Percentiles rank a stretch among this genome's conserved stretches.
phyloP scores from a whole-genome alignment of 2,113 vertebrate genomes.

The Sigmodon hispidus region DNA sequence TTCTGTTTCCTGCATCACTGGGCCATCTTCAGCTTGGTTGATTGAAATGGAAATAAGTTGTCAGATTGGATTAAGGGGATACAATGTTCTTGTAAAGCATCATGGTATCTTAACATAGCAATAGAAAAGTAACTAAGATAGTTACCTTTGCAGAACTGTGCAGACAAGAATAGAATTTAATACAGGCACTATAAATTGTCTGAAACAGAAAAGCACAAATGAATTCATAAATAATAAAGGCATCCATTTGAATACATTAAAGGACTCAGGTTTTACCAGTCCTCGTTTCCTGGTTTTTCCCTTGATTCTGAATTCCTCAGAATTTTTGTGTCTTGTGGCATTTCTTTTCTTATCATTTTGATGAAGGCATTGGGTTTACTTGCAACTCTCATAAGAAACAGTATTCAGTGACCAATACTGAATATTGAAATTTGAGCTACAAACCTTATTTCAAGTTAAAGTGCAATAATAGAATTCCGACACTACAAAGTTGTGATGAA shows the following conservation, averaged over 20 bases:
- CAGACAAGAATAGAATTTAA: neutral
- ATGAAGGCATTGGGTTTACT: neutral
- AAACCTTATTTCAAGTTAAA: constrained; percentile 40
- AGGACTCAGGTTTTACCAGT: neutral
- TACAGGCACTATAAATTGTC: neutral
- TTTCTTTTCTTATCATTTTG: neutral
- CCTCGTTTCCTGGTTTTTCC: neutral
- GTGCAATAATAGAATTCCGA: neutral
- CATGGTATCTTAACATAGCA: neutral
- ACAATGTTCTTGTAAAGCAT: neutral
- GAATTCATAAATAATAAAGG: neutral
- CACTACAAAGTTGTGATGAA: neutral
- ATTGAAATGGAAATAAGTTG: neutral
- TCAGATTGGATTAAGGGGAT: neutral
- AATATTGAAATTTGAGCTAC: too few relatives aligned
- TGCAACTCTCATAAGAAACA: neutral
- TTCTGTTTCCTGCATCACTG: neutral
- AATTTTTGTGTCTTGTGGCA: neutral
- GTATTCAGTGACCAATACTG: neutral
- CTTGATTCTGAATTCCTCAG: neutral
- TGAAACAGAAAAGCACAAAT: neutral
- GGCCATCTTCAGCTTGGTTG: neutral
- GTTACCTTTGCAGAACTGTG: neutral
- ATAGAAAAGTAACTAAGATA: too few relatives aligned
- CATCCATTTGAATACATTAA: neutral